phyloP scores from a whole-genome alignment of 2,888 invertebrate genomes.

The Tyria jacobaeae region DNA sequence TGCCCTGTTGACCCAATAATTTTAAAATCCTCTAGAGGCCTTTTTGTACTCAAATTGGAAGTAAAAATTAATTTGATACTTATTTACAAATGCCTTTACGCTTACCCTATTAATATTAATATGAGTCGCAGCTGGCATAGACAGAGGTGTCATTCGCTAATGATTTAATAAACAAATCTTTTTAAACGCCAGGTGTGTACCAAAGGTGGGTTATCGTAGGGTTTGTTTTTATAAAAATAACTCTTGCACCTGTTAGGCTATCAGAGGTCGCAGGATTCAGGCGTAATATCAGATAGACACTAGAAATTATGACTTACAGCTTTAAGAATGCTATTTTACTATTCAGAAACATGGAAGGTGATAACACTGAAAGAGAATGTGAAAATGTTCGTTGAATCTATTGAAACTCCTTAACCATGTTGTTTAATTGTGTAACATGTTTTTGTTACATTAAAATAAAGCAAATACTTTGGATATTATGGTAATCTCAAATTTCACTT shows the following conservation, averaged over 20 bases:
- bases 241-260: conserved; percentile 11
- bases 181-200: conserved; percentile 7
- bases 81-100: not conserved
- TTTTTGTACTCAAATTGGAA: not conserved
- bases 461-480: too few relatives aligned
- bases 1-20: not conserved
- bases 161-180: not conserved
- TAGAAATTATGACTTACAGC: not conserved
- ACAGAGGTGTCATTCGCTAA: not conserved
- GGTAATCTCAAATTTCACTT: too few relatives aligned
- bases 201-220: conserved; percentile 8
- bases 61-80: not conserved
- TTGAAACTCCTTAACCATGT: too few relatives aligned
- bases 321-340: not conserved
- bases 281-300: conserved; percentile 4
- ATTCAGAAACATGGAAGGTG: not conserved
- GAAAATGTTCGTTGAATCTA: too few relatives aligned
- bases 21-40: conserved; percentile 3
- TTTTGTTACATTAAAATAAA: too few relatives aligned
- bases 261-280: conserved; percentile 5
- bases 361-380: not conserved
- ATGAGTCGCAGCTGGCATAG: not conserved
- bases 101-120: too few relatives aligned
- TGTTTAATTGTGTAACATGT: too few relatives aligned
- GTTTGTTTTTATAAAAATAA: conserved; percentile 17